Evolutionary conservation across 2,113 vertebrate genomes (phyloP), one percentile per base, ranked within the genome.

Genomic region (Mugil cephalus): DNA sequence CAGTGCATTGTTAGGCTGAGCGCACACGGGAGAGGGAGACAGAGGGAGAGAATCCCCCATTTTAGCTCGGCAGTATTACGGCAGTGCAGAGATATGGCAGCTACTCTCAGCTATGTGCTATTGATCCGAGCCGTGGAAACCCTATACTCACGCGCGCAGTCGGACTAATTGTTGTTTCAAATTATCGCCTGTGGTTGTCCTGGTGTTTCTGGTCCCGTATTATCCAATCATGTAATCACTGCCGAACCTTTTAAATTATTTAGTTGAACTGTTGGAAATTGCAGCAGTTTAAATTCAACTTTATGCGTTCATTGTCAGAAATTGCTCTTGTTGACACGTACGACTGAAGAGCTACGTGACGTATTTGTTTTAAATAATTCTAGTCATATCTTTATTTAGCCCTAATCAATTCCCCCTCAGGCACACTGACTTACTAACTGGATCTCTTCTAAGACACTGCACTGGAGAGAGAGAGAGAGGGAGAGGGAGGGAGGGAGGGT

Each of bases 381-480:
- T 60, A 64, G 62, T 80, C 18, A 43, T 46, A 55, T 88, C 83
- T 82, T 84, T 86, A 85, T 91, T 90, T 87, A 79, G 50, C 90
- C 77, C 40, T 73, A 83, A 87, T 83, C 75, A 77, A 42, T 83
- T 59, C 35, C 78, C n/a, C 80, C 80, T 59, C 73, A 87, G 86
- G 91, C 88, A 90, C 88, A 89, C 87, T 92, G 91, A 92, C 88
- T 92, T 89, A 93, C 90, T 92, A 90, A 90, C 88, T 69, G 66
- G 86, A 88, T 92, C 83, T 88, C 84, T 82, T 93, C 85, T 87
- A 87, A 90, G 89, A 91, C 88, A 90, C 87, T 88, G 91, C 92
- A 93, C 90, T 55, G 86, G 70, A 75, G 79, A 69, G 75, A 71
- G 75, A 35, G 84, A 63, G 78, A 61, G 85, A 72, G 80, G 18